Evolutionary conservation across 2,888 invertebrate species (phyloP).

Genomic region (Tromatobia lineatoria): DNA sequence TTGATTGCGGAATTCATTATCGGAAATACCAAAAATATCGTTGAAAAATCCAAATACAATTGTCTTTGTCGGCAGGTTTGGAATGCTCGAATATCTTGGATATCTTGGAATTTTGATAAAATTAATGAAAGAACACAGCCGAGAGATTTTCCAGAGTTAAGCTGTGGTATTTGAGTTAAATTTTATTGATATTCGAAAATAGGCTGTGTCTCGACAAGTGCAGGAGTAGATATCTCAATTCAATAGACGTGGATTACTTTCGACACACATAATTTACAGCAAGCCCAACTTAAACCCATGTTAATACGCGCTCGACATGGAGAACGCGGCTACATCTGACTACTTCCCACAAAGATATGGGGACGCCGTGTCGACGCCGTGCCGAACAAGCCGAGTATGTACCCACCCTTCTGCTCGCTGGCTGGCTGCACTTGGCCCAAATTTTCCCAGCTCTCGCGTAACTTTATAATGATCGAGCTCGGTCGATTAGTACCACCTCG

Average conservation of each 20-base stretch:
- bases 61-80: no score
- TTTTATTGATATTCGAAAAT: no score
- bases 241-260: slow-evolving; percentile 22
- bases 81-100: no score
- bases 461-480: slow-evolving; percentile 76
- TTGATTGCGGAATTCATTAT: no score
- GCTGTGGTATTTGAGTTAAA: no score
- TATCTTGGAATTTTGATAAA: no score
- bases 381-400: no score
- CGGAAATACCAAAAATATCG: no score
- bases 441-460: slow-evolving; percentile 73
- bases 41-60: no score
- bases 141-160: no score
- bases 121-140: no score
- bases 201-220: no score
- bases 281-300: slow-evolving; percentile 40
- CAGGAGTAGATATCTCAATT: slow-evolving; percentile 1
- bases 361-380: slow-evolving; percentile 10
- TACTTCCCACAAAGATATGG: slow-evolving; percentile 75
- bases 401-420: slow-evolving; percentile 45
- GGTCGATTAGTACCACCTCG: slow-evolving; percentile 1
- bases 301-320: slow-evolving; percentile 52
- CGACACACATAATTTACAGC: slow-evolving; percentile 22
- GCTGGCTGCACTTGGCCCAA: slow-evolving; percentile 65
- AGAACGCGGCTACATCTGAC: slow-evolving; percentile 72